Evolutionary conservation across 2,888 invertebrate species (phyloP).

Genomic region (Acrobasis repandana): DNA sequence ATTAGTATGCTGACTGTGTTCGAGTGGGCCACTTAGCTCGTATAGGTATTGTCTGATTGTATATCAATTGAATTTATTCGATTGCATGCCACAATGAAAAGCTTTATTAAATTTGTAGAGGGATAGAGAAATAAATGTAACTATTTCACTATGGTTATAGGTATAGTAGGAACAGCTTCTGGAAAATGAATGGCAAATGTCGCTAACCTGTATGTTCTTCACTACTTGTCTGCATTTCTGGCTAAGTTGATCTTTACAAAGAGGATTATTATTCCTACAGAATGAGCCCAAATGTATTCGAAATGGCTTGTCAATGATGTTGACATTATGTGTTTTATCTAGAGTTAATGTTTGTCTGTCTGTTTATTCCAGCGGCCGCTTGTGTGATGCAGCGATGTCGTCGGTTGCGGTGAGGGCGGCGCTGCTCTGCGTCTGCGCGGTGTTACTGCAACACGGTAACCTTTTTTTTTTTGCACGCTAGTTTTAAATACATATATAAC

Average conservation of each 20-base stretch:
- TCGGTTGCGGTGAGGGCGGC: slow-evolving; percentile 67
- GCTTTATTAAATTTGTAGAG: background rate
- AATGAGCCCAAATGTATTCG: too few relatives aligned
- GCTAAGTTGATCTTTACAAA: too few relatives aligned
- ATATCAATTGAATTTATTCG: slow-evolving; percentile 6
- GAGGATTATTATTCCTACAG: too few relatives aligned
- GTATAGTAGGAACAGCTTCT: too few relatives aligned
- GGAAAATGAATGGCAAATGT: too few relatives aligned
- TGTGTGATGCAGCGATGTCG: slow-evolving; percentile 77
- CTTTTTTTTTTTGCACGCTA: background rate
- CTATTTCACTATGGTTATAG: too few relatives aligned
- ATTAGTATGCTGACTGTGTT: slow-evolving; percentile 26
- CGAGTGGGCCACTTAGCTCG: slow-evolving; percentile 15
- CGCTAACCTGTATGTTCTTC: too few relatives aligned
- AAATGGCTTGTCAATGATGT: too few relatives aligned
- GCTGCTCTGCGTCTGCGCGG: slow-evolving; percentile 69
- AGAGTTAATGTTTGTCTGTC: slow-evolving; percentile 16
- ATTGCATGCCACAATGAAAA: background rate
- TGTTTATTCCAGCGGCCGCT: slow-evolving; percentile 60
- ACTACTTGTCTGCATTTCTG: too few relatives aligned
- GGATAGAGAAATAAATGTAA: background rate
- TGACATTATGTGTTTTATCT: background rate
- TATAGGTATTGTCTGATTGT: background rate
- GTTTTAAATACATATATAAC: too few relatives aligned
- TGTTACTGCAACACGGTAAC: slow-evolving; percentile 64